Evolutionary conservation across 1,140 invertebrate species (phyloP).

Genomic region (Laupala kohalensis): DNA sequence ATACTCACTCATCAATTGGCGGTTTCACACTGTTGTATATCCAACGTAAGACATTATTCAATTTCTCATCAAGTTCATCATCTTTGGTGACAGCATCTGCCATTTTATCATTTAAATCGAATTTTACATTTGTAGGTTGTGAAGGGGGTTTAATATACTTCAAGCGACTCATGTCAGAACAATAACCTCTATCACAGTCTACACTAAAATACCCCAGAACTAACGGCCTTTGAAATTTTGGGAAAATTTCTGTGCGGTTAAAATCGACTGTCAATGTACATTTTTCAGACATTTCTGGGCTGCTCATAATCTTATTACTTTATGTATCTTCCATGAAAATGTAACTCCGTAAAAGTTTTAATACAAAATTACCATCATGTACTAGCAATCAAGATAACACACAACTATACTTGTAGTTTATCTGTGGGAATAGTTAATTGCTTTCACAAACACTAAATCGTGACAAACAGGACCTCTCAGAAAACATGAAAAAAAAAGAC

Average conservation of each 20-base stretch:
- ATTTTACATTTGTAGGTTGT: slow-evolving; percentile 24
- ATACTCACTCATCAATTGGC: slow-evolving; percentile 7
- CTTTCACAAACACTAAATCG: too few relatives aligned
- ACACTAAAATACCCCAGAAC: slow-evolving; percentile 36
- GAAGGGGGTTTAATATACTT: slow-evolving; percentile 32
- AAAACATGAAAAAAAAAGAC: too few relatives aligned
- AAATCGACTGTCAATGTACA: not conserved
- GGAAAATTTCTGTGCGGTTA: slow-evolving; percentile 20
- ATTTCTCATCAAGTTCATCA: slow-evolving; percentile 26
- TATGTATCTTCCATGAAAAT: too few relatives aligned
- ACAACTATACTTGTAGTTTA: too few relatives aligned
- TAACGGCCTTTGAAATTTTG: slow-evolving; percentile 30
- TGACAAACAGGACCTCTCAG: too few relatives aligned
- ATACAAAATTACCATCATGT: too few relatives aligned
- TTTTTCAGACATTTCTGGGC: not conserved
- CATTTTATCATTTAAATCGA: slow-evolving; percentile 35
- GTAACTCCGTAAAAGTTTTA: too few relatives aligned
- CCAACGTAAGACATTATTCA: slow-evolving; percentile 34
- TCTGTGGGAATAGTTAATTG: too few relatives aligned
- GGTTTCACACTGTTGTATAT: slow-evolving; percentile 29
- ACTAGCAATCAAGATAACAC: too few relatives aligned
- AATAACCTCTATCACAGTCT: slow-evolving; percentile 25
- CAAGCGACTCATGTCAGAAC: slow-evolving; percentile 27
- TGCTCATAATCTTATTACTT: not conserved
- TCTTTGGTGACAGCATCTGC: slow-evolving; percentile 27